Base-by-base conservation (phyloP, 2,797 vertebrate genomes). In the Cacajao melanocephalus region DNA sequence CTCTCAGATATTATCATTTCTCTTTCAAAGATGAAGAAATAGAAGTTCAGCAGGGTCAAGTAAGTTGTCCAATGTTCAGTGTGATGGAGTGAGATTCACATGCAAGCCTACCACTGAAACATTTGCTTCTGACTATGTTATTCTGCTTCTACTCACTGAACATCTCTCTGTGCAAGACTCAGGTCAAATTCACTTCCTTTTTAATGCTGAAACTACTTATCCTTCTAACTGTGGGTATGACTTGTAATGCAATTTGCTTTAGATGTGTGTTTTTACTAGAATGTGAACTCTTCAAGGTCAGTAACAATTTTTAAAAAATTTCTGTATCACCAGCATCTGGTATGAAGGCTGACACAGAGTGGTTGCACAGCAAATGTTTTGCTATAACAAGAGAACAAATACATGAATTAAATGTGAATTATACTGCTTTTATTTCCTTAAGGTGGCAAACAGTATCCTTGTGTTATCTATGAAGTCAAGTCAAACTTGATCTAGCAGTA, bases 331-430 rank as follows among this genome's bases (percentile, higher is more conserved):
- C 48, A 80, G 46, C 1, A 1, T 78, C 33, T 90, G 33, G 52
- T 39, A 80, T 73, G 46, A 9, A 91, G 72, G 36, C 52, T 86
- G 64, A 57, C 36, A 76, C 10, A 79, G 12, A 94, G 50, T 52
- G 57, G 67, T 57, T 93, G 81, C 85, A 90, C 52, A 84, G 55
- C 48, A 93, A 96, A 95, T 90, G n/a, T 64, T 85, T 64, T 93
- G 33, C 22, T 46, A 26, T 57, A 75, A 67, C 28, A 46, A 83
- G 87, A 87, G 76, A 93, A 95, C 30, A 85, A 90, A 96, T 73
- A 90, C 3, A 87, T 87, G 86, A 94, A 79, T 72, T 67, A 86
- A 90, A 82, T 57, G n/a, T 41, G 90, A 73, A 88, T 81, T 64
- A 88, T 88, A 93, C 19, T 84, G 52, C 24, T 90, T 88, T 41